phyloP scores from a whole-genome alignment of 2,797 vertebrate genomes.

The Gallinago nigripennis region DNA sequence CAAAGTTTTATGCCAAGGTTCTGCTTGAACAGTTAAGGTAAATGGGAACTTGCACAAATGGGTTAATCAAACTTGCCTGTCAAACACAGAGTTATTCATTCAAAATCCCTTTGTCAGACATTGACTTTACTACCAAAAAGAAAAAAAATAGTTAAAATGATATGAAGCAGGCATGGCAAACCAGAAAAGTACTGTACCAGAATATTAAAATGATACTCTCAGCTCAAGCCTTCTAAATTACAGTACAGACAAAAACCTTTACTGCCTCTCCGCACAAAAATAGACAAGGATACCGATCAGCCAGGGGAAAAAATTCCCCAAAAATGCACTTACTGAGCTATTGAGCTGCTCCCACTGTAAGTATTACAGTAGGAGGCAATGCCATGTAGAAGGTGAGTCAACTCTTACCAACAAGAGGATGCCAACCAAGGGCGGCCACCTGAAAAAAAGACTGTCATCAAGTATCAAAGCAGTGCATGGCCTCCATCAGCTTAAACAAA shows the following conservation, averaged over 20 bases:
- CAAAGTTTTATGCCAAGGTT: slow-evolving; percentile 32
- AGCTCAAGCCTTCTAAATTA: background rate
- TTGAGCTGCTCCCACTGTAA: background rate
- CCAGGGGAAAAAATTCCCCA: background rate
- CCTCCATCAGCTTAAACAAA: background rate
- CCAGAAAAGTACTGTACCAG: background rate
- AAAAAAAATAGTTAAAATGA: background rate
- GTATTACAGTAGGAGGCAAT: background rate
- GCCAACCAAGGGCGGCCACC: background rate
- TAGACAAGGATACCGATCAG: accelerated
- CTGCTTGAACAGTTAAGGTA: slow-evolving; percentile 38
- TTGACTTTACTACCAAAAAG: background rate
- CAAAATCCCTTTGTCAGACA: background rate
- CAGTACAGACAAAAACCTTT: background rate
- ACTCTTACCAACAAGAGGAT: background rate
- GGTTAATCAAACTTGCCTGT: slow-evolving; percentile 23
- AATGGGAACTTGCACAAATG: slow-evolving; percentile 4
- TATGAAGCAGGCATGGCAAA: background rate
- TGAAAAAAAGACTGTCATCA: background rate
- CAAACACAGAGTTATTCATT: background rate
- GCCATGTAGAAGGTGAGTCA: background rate
- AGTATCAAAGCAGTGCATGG: background rate
- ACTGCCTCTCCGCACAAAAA: background rate
- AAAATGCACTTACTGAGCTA: background rate
- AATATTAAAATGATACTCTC: background rate